Conservation (phyloP, 2,888 invertebrate species). For the Willowsia nigromaculata region DNA sequence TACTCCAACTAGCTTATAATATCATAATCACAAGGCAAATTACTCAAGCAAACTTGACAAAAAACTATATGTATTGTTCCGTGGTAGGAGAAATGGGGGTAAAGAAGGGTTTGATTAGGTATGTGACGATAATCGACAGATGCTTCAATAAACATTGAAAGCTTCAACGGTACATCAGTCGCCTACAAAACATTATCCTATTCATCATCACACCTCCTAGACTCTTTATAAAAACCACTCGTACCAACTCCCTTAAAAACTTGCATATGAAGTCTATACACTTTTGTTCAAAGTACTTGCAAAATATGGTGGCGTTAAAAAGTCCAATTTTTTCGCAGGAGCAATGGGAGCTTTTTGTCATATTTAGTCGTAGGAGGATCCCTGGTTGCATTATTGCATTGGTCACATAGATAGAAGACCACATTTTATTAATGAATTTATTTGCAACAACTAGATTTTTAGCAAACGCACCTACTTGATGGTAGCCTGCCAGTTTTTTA, state of each 20-base stretch:
- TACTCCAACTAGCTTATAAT: background rate
- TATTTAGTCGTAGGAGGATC: background rate
- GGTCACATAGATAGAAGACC: background rate
- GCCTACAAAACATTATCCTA: conserved; percentile 23
- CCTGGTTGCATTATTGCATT: background rate
- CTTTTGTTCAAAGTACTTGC: too few species aligned
- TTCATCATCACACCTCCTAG: background rate
- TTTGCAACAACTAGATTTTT: conserved; percentile 18
- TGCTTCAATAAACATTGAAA: conserved; percentile 52
- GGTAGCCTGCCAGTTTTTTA: background rate
- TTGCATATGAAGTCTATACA: too few species aligned
- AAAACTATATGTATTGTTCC: conserved; percentile 36
- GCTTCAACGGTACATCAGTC: conserved; percentile 50
- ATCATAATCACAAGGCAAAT: background rate
- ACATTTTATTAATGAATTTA: conserved; percentile 4
- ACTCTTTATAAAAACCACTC: background rate
- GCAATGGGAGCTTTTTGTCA: too few species aligned
- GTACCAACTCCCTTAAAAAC: too few species aligned
- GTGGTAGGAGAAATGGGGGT: background rate
- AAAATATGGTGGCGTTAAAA: too few species aligned
- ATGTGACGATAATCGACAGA: conserved; percentile 38
- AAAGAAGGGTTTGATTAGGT: conserved; percentile 40
- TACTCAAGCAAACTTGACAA: conserved; percentile 11
- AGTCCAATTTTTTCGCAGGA: too few species aligned
- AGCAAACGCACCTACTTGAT: conserved; percentile 20